phyloP scores from a whole-genome alignment of 2,113 vertebrate genomes.

The Peromyscus californicus region DNA sequence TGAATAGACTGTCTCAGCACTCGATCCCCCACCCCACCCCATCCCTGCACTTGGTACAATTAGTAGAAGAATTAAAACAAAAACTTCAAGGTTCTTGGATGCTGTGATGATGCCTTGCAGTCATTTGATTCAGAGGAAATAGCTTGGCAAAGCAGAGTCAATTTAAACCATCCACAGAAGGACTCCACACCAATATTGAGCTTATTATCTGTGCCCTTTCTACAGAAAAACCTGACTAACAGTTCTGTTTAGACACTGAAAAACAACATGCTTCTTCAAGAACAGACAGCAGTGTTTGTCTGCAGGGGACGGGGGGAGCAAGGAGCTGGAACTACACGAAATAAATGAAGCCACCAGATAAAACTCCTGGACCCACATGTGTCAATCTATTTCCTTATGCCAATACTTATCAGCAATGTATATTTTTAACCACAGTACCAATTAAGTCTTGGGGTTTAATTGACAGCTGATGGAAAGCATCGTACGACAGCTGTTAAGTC shows the following conservation, averaged over 20 bases:
- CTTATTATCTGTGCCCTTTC: constrained; percentile 81
- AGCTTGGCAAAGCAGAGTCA: constrained; percentile 4
- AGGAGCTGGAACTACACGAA: constrained; percentile 37
- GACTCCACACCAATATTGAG: constrained; percentile 49
- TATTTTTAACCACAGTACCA: constrained; percentile 76
- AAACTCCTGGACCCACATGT: constrained; percentile 60
- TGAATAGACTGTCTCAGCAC: constrained; percentile 10
- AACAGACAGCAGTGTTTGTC: constrained; percentile 81
- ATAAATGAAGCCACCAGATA: constrained; percentile 44
- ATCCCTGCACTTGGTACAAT: not conserved
- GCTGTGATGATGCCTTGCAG: not conserved
- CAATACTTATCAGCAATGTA: constrained; percentile 77
- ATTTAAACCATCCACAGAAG: constrained; percentile 59
- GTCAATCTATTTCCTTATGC: constrained; percentile 79
- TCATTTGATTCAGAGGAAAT: not conserved
- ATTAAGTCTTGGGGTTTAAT: constrained; percentile 85
- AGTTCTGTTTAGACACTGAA: constrained; percentile 72
- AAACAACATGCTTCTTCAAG: constrained; percentile 80
- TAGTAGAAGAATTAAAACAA: not conserved
- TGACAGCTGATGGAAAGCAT: constrained; percentile 77
- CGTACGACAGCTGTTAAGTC: constrained; percentile 75
- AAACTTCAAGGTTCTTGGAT: not conserved
- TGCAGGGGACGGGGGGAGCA: constrained; percentile 42
- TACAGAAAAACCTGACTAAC: constrained; percentile 76
- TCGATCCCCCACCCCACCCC: not conserved